Base-by-base conservation (phyloP, 2,113 vertebrate species). In the Parus major region DNA sequence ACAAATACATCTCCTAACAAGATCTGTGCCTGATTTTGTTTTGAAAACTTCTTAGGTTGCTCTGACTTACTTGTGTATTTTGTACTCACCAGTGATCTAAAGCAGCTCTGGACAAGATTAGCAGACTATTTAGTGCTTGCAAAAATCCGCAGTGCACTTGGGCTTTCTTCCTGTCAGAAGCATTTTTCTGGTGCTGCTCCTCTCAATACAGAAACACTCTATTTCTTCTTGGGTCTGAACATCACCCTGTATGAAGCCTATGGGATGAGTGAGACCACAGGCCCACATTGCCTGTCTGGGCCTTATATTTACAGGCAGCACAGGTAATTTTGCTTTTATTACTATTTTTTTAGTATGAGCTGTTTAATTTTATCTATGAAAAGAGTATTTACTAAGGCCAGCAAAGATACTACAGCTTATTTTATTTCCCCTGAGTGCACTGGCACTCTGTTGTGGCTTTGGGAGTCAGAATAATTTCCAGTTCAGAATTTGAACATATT, bases 221-320 rank as follows among this genome's bases (percentile, higher is more conserved):
- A 97, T 80, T 99, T 99, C 94, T 99, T 99, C 96, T 93, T 99
- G 83, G 97, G 98, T 36, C 97, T 99, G 71, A 98, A 99, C 90
- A 98, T 99, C 88, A 97, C 92, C 27, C 60, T 99, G 44, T 99
- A 98, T 23, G 98, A 99, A 9, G 98, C 97, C 17, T 99, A 99
- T 3, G 99, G 99, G 36, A 98, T 99, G 98, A 99, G 98, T 4
- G 99, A 99, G 96, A 98, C 98, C 81, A 97, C 98, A 7, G 99
- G 99, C 22, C 98, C 99, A 16, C 99, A 99, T 76, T 99, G 98
- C 89, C 98, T 99, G n/a, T 99, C 98, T 78, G 97, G 97, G 56
- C 98, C 98, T 5, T 87, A 90, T 27, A 96, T 94, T 86, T 98
- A 98, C 96, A 98, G 97, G 83, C 98, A 97, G 12, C 93, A 97